Evolutionary conservation across 1,140 invertebrate genomes (phyloP), one percentile per base, ranked within the genome.

Genomic region (Forficula auricularia): DNA sequence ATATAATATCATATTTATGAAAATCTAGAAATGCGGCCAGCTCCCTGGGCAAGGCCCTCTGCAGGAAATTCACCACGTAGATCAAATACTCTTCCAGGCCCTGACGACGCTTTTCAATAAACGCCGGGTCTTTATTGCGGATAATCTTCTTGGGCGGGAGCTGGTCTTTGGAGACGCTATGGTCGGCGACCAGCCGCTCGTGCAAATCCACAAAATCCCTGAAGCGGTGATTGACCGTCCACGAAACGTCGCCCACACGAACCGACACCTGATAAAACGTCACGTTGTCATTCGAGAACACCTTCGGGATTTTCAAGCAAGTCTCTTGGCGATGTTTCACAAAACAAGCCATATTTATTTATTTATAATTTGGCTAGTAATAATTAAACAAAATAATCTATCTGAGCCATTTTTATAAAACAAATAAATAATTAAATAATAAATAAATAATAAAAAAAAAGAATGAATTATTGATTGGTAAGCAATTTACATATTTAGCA

Each of bases 101-200:
- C 47, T 71, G 63, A 38, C 84, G 72, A 44, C 90, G 68, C 54
- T 78, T 81, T 55, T 89, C 84, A 15, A 96, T 70, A 57, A 96
- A 94, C 13, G 72, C 65, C 10, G 85, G 83, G 50, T 73, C 74
- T 50, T 74, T 74, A 50, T 81, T 82, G 0, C 81, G 78, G 53
- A 85, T 75, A 12, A 91, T 66, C 63, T 91, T 91, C 58, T 95
- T 95, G 3, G 86, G 84, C 13, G 90, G 90, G 10, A 95, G 57
- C 42, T 89, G 66, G 51, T 85, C 84, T 57, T 82, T 86, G 15
- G 74, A 70, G 1, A 89, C 75, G 13, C 82, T 75, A 57, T 83
- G 75, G 49, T 85, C 79, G 15, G 61, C 51, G 0, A 85, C 73
- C 6, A 94, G 67, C 54, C 76, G 77, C 12, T 87, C 80, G 57